phyloP scores from a whole-genome alignment of 2,113 vertebrate genomes.

The Columba janthina region DNA sequence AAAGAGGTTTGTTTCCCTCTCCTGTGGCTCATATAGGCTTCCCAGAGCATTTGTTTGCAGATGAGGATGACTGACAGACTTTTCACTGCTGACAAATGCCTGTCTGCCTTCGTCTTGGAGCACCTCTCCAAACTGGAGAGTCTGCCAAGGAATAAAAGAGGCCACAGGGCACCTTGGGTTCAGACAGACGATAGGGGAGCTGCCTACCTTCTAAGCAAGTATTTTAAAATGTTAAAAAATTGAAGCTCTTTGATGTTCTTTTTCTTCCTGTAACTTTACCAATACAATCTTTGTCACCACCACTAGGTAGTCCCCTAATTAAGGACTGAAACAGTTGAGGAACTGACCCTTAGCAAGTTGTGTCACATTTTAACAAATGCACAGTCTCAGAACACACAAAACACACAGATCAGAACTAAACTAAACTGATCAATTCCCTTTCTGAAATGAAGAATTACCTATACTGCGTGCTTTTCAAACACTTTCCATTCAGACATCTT shows the following conservation, averaged over 20 bases:
- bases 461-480: conserved; percentile 39
- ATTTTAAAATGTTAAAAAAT: neutral
- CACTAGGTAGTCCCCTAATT: neutral
- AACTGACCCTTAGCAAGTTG: neutral
- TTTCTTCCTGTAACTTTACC: neutral
- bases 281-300: neutral
- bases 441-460: conserved; percentile 32
- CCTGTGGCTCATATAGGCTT: neutral
- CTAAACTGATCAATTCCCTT: neutral
- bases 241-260: neutral
- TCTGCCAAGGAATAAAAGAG: neutral
- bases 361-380: neutral
- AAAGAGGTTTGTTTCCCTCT: neutral
- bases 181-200: neutral
- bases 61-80: neutral
- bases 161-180: neutral
- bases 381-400: neutral
- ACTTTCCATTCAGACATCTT: conserved; percentile 48
- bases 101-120: neutral
- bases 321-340: neutral
- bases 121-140: neutral
- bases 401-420: neutral
- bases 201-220: neutral
- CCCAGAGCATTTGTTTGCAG: neutral
- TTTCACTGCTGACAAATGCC: neutral